Conservation (phyloP, 2,888 invertebrate genomes). For the Drosophila prostipennis region DNA sequence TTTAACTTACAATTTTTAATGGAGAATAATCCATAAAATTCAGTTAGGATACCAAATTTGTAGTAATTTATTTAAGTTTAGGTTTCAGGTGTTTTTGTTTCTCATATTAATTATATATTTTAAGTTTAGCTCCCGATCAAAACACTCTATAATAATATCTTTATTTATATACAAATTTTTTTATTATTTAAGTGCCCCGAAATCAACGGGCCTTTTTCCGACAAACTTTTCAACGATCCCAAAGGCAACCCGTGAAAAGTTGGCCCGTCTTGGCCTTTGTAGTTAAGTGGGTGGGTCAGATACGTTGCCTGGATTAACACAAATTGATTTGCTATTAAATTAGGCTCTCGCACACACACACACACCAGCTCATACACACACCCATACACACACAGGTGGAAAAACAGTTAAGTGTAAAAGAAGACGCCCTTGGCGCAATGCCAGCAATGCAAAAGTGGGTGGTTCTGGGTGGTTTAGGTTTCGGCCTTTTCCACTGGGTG, state of each 20-base stretch:
- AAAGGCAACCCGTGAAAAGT: background rate
- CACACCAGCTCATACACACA: slow-evolving; percentile 19
- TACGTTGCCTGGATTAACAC: slow-evolving; percentile 66
- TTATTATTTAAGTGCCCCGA: background rate
- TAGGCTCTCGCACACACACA: slow-evolving; percentile 54
- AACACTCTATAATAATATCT: no score
- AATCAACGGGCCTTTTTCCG: background rate
- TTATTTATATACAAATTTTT: no score
- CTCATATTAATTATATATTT: no score
- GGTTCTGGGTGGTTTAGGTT: background rate
- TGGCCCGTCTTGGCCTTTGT: slow-evolving; percentile 28
- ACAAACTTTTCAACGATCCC: background rate
- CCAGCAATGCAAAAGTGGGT: slow-evolving; percentile 25
- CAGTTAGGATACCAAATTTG: no score
- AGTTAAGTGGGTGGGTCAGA: slow-evolving; percentile 65
- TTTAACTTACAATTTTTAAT: no score
- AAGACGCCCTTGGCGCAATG: slow-evolving; percentile 71
- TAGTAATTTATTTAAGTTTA: no score
- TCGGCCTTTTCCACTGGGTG: slow-evolving; percentile 40
- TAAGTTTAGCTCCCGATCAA: no score
- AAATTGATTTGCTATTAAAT: slow-evolving; percentile 83
- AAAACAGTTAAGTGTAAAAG: slow-evolving; percentile 79
- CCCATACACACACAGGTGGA: slow-evolving; percentile 53
- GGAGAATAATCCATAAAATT: no score
- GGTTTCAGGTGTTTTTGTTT: no score